Percentiles rank a stretch among this genome's conserved stretches.
Evolutionary conservation across 2,888 invertebrate genomes (phyloP).

Genomic region (Serrognathus titanus): DNA sequence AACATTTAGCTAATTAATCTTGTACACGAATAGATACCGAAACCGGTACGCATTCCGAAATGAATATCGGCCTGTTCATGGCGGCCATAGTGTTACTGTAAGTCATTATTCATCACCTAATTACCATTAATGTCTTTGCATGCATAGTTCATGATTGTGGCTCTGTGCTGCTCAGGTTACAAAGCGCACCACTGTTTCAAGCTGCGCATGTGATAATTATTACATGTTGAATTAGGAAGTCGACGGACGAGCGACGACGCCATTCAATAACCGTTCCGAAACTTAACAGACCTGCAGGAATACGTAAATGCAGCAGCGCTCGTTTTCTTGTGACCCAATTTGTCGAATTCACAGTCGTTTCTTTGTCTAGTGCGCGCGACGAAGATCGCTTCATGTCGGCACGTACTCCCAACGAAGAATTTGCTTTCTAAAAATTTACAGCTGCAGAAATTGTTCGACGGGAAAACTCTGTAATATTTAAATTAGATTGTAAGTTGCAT

Average conservation of each 20-base stretch:
- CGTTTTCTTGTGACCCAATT: too few relatives aligned
- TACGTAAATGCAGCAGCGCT: too few relatives aligned
- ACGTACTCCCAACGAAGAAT: too few relatives aligned
- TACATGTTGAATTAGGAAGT: background rate
- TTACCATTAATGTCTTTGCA: conserved; percentile 35
- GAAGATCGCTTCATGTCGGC: too few relatives aligned
- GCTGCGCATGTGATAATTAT: background rate
- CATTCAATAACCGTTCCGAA: too few relatives aligned
- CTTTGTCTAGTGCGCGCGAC: too few relatives aligned
- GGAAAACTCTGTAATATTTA: too few relatives aligned
- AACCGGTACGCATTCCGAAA: conserved; percentile 15
- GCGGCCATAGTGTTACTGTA: conserved; percentile 22
- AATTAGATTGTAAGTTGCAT: too few relatives aligned
- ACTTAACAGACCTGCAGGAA: too few relatives aligned
- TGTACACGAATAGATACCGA: conserved; percentile 2
- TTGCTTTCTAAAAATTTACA: too few relatives aligned
- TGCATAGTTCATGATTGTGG: conserved; percentile 28
- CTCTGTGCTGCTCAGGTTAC: conserved; percentile 17
- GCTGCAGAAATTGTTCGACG: too few relatives aligned
- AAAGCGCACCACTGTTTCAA: background rate
- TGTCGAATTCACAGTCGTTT: too few relatives aligned
- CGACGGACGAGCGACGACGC: background rate
- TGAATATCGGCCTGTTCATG: conserved; percentile 24
- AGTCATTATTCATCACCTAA: conserved; percentile 35
- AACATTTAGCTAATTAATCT: conserved; percentile 4